These are phyloP conservation scores for Helicoverpa armigera DNA, from an alignment of 1,140 invertebrate species.

Conservation along the genomic window DNA sequence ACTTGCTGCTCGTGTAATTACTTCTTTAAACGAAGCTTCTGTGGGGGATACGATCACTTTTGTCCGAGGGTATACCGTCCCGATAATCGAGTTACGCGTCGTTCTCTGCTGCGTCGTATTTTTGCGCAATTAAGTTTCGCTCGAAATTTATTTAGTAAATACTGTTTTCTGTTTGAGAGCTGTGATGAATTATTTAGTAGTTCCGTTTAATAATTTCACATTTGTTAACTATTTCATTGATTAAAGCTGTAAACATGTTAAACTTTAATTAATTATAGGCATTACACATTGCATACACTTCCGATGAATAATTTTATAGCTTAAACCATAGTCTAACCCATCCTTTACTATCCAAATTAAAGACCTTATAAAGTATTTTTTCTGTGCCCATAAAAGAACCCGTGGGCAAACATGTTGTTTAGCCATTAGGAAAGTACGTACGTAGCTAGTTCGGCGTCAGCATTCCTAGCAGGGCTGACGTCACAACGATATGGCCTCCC, in stretches of 20 bases:
- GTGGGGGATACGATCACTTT: conserved; percentile 67
- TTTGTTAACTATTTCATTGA: conserved; percentile 6
- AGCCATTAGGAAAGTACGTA: conserved; percentile 56
- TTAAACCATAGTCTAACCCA: neutral
- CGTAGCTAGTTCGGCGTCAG: conserved; percentile 57
- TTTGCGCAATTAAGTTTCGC: conserved; percentile 58
- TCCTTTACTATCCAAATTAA: neutral
- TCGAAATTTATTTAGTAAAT: conserved; percentile 50
- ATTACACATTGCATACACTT: conserved; percentile 7
- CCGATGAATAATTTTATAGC: neutral
- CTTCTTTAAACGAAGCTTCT: conserved; percentile 82
- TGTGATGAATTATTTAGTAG: conserved; percentile 40
- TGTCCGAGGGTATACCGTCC: conserved; percentile 67
- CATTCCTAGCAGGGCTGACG: conserved; percentile 50
- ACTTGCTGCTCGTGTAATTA: conserved; percentile 82
- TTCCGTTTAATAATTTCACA: conserved; percentile 29
- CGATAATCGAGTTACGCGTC: conserved; percentile 71
- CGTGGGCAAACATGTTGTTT: conserved; percentile 59
- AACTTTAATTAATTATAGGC: conserved; percentile 25
- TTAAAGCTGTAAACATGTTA: neutral
- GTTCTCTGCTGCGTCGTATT: conserved; percentile 55
- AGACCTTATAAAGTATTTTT: conserved; percentile 9
- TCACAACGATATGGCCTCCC: neutral
- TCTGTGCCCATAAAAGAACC: conserved; percentile 36
- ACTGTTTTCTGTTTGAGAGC: conserved; percentile 38